Conservation (phyloP, 2,797 vertebrate genomes). For the Atherinosoma microstoma region DNA sequence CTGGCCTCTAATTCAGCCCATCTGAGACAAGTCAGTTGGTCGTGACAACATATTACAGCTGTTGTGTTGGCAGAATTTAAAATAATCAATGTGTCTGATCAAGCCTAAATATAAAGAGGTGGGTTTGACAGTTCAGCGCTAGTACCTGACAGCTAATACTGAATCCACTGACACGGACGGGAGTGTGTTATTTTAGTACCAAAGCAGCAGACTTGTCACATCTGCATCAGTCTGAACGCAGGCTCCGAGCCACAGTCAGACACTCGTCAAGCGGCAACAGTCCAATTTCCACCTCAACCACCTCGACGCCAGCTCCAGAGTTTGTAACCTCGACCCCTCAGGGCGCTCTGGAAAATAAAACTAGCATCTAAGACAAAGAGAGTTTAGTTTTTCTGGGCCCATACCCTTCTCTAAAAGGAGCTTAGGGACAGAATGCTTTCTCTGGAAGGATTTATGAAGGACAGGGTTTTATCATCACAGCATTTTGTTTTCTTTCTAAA, state of each 20-base stretch:
- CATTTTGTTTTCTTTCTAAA: constrained; percentile 29
- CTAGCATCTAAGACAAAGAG: constrained; percentile 17
- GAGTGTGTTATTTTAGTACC: constrained; percentile 65
- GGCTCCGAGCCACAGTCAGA: constrained; percentile 31
- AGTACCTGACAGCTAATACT: constrained; percentile 9
- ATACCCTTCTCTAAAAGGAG: constrained; percentile 9
- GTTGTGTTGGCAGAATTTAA: constrained; percentile 24
- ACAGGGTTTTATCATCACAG: constrained; percentile 42
- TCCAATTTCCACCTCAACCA: constrained; percentile 42
- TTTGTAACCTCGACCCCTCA: constrained; percentile 30
- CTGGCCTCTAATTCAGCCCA: constrained; percentile 62
- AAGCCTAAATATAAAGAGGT: constrained; percentile 15
- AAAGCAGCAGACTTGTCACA: constrained; percentile 67
- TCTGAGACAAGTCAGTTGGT: constrained; percentile 41
- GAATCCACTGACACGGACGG: constrained; percentile 9
- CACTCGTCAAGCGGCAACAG: constrained; percentile 16
- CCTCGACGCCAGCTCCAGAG: constrained; percentile 23
- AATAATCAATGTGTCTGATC: constrained; percentile 18
- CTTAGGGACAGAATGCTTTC: constrained; percentile 6
- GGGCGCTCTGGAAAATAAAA: constrained; percentile 34
- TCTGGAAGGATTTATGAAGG: constrained; percentile 25
- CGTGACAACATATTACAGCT: constrained; percentile 41
- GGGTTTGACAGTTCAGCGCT: constrained; percentile 20
- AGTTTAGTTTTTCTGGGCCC: constrained; percentile 12
- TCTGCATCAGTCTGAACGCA: constrained; percentile 41